Conservation (phyloP, 2,113 vertebrate genomes). For the Pelodiscus sinensis region DNA sequence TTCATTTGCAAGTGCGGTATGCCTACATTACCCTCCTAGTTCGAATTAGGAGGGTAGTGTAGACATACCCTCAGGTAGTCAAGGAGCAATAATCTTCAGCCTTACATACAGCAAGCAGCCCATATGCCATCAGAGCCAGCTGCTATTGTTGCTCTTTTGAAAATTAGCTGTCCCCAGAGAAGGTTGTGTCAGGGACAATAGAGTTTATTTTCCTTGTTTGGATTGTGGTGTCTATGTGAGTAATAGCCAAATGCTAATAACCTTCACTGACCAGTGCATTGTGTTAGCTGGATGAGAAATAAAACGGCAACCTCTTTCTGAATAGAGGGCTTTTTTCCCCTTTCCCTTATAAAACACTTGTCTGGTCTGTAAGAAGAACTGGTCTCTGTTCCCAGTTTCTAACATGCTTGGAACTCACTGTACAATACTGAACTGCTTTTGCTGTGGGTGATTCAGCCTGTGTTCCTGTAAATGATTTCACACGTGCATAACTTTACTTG, state of each 20-base stretch:
- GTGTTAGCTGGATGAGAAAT: background rate
- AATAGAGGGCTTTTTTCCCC: rapidly evolving
- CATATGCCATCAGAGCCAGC: rapidly evolving
- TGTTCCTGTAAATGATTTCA: background rate
- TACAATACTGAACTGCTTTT: background rate
- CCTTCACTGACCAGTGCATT: background rate
- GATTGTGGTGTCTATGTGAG: background rate
- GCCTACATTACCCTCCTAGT: no score
- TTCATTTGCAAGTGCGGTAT: no score
- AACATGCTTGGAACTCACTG: background rate
- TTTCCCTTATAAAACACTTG: background rate
- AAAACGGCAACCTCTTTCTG: background rate
- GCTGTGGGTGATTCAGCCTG: background rate
- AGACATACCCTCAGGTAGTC: no score
- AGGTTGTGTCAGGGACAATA: background rate
- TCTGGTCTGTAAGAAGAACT: background rate
- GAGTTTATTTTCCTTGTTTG: rapidly evolving
- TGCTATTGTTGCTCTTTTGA: background rate
- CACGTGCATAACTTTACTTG: background rate
- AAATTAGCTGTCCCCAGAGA: background rate
- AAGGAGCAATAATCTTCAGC: background rate
- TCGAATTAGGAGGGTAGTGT: no score
- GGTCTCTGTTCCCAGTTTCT: rapidly evolving
- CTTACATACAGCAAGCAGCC: background rate
- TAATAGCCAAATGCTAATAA: background rate